These are phyloP conservation scores for Holcopasites calliopsidis DNA, from an alignment of 1,140 invertebrate genomes.

Conservation along the genomic window DNA sequence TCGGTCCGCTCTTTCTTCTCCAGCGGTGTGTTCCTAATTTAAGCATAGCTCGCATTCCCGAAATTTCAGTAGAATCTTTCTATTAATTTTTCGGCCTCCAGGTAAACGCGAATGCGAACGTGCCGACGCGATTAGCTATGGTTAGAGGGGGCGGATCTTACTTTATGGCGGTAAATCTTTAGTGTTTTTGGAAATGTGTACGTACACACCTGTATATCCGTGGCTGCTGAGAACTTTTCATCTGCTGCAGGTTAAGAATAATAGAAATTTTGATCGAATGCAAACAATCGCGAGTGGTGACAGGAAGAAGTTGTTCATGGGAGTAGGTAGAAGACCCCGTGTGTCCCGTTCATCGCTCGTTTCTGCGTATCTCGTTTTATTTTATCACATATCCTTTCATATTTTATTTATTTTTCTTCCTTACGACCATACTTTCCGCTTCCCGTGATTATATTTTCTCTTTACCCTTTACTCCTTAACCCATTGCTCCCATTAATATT, in stretches of 20 bases:
- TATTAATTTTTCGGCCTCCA: no score
- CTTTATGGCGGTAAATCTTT: background rate
- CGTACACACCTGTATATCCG: no score
- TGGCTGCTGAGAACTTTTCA: no score
- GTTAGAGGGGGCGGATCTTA: conserved; percentile 5
- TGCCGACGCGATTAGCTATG: background rate
- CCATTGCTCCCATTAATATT: no score
- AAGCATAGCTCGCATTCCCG: conserved; percentile 11
- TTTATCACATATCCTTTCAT: conserved; percentile 25
- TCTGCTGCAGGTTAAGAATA: conserved; percentile 61
- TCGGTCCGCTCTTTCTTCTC: background rate
- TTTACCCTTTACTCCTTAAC: no score
- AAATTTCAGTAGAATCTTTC: background rate
- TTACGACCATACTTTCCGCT: background rate
- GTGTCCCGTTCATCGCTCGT: conserved; percentile 55
- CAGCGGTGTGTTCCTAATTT: conserved; percentile 10
- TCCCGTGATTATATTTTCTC: background rate
- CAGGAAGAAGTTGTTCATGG: conserved; percentile 63
- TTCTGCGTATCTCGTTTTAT: conserved; percentile 32
- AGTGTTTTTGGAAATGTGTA: background rate
- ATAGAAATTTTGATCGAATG: conserved; percentile 69
- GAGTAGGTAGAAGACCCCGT: conserved; percentile 59
- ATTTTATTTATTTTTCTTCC: background rate
- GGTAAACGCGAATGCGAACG: background rate
- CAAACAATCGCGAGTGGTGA: conserved; percentile 63